Evolutionary conservation across 2,113 vertebrate species (phyloP).

Genomic region (Dinomys branickii): DNA sequence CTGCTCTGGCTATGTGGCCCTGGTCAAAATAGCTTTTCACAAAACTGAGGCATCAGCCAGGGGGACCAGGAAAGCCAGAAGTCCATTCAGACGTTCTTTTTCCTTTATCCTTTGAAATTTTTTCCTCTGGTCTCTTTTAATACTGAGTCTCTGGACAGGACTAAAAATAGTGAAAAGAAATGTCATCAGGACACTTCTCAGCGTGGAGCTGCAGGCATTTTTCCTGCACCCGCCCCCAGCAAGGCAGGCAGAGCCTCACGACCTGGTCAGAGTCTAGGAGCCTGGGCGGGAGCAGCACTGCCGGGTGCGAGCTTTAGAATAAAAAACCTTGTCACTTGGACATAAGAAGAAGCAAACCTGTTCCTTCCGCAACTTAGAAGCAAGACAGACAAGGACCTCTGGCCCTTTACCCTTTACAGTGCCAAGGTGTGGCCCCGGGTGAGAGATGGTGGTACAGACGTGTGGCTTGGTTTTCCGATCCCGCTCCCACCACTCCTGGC

Average conservation of each 20-base stretch:
- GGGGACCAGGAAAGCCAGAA: not conserved
- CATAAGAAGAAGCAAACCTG: not conserved
- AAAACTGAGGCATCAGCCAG: not conserved
- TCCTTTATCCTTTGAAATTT: not conserved
- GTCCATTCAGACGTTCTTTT: not conserved
- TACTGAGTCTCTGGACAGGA: not conserved
- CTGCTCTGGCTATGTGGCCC: not conserved
- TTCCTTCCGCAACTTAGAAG: not conserved
- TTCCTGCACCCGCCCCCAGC: not conserved
- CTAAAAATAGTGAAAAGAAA: not conserved
- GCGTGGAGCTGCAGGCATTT: not conserved
- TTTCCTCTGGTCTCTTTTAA: not conserved
- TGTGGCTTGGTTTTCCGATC: not conserved
- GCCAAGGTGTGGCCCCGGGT: not conserved
- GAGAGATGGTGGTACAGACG: not conserved
- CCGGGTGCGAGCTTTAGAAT: not conserved
- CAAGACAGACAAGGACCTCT: not conserved
- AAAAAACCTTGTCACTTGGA: not conserved
- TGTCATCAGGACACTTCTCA: not conserved
- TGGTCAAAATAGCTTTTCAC: not conserved
- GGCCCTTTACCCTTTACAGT: conserved; percentile 70
- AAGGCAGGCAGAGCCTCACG: not conserved
- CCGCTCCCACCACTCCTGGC: not conserved
- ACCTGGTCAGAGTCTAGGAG: not conserved
- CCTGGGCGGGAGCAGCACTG: too few relatives aligned